phyloP scores from a whole-genome alignment of 2,113 vertebrate genomes.

The Galemys pyrenaicus region DNA sequence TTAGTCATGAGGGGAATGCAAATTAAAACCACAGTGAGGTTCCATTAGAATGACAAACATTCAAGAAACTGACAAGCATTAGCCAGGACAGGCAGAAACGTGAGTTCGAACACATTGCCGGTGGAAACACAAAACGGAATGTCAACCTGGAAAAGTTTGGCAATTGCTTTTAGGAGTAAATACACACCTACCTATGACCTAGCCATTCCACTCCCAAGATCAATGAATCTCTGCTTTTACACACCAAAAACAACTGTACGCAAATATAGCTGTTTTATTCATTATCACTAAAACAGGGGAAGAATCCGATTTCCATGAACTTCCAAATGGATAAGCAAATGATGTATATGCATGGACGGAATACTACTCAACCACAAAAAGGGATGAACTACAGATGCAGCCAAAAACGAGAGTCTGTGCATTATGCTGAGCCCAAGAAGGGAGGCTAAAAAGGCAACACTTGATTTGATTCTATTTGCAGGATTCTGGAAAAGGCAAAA shows the following conservation, averaged over 20 bases:
- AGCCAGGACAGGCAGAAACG: neutral
- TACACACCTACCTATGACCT: no score
- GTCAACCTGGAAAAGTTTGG: neutral
- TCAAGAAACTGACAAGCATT: neutral
- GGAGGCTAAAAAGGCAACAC: neutral
- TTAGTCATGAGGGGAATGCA: neutral
- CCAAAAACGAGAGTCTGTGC: rapidly evolving
- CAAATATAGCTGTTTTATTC: neutral
- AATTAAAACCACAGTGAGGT: neutral
- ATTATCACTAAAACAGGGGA: neutral
- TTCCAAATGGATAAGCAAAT: neutral
- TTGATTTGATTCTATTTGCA: rapidly evolving
- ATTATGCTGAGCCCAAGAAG: neutral
- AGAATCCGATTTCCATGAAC: neutral
- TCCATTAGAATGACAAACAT: neutral
- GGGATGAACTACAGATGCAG: no score
- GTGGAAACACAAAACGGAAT: neutral
- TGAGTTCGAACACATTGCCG: neutral
- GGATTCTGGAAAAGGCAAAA: neutral
- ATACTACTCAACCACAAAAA: neutral
- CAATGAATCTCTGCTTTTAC: neutral
- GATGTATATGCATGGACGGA: neutral
- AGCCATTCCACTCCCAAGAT: neutral
- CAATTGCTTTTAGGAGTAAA: neutral
- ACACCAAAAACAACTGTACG: no score